These are phyloP conservation scores for Choristoneura rosaceana DNA, from an alignment of 2,888 invertebrate species.

Conservation along the genomic window DNA sequence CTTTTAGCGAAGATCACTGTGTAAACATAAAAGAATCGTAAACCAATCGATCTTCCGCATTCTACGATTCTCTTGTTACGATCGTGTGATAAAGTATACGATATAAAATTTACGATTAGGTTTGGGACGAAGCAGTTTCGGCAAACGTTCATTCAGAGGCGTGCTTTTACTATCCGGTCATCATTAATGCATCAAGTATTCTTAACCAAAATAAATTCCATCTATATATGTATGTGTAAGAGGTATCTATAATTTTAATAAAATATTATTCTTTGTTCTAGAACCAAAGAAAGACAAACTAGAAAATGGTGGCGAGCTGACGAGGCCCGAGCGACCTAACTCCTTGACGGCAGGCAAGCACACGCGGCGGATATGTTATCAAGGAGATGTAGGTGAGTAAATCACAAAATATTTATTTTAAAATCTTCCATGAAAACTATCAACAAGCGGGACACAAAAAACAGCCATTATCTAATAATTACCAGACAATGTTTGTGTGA, in stretches of 20 bases:
- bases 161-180: neutral
- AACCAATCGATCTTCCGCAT: conserved; percentile 39
- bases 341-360: conserved; percentile 91
- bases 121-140: conserved; percentile 17
- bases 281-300: conserved; percentile 97
- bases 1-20: conserved; percentile 37
- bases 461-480: conserved; percentile 32
- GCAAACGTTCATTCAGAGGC: conserved; percentile 11
- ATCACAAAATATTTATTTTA: conserved; percentile 11
- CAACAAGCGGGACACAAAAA: conserved; percentile 2
- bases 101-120: conserved; percentile 37
- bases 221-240: too few species aligned
- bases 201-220: neutral
- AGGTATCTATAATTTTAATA: too few species aligned
- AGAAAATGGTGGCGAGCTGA: conserved; percentile 87
- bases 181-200: neutral
- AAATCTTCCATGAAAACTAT: conserved; percentile 8
- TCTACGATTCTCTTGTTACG: conserved; percentile 37
- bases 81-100: conserved; percentile 33
- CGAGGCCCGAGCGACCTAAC: conserved; percentile 92
- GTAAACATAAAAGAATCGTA: conserved; percentile 36
- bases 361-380: conserved; percentile 92
- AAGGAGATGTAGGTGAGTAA: conserved; percentile 90
- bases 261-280: conserved; percentile 80
- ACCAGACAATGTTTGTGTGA: conserved; percentile 35